Evolutionary conservation across 2,888 invertebrate species (phyloP), one percentile per base, ranked within the genome.

Genomic region (Philereme transversata): DNA sequence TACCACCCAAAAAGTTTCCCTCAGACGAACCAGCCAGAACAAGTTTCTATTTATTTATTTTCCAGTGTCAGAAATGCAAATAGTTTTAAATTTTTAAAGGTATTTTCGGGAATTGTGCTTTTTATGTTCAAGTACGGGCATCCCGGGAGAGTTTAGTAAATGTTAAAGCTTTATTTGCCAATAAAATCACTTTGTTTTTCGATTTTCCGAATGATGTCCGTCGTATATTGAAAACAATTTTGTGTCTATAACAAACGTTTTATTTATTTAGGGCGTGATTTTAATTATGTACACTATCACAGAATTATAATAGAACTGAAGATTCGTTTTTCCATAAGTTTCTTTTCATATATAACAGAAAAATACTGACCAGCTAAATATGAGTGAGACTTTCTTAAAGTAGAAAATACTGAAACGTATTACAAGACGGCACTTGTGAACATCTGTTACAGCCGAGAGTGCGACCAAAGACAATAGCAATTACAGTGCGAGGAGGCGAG

Each of bases 371-470:
- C 43, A 47, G 41, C 10, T 46, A 51, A 51, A 36, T 44, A 45
- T 22, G 49, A 36, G 8, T 51, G 51, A 51, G 40, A 51, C 48
- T 55, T 54, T 51, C 46, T 62, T 54, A 47, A 22, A 50, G 59
- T 50, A 49, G 44, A 45, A 50, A 50, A 49, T 49, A 35, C 49
- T 36, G n/a, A n/a, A 40, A 41, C 51, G 52, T 64, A 60, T 60
- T 60, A 55, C 43, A 53, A 81, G 79, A 76, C 73, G 71, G 82
- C 78, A 82, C 83, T 88, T 87, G 83, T 78, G 82, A 86, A 84
- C 89, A 89, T 88, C 88, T 88, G 88, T 76, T 82, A 76, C 83
- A 72, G 74, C 79, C 79, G 75, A 78, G 75, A 81, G 76, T 78
- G 82, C 76, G 79, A 85, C 83, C 81, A 80, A 79, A 77, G 82